Conservation (phyloP, 2,797 vertebrate species). For the Siniperca obscura region DNA sequence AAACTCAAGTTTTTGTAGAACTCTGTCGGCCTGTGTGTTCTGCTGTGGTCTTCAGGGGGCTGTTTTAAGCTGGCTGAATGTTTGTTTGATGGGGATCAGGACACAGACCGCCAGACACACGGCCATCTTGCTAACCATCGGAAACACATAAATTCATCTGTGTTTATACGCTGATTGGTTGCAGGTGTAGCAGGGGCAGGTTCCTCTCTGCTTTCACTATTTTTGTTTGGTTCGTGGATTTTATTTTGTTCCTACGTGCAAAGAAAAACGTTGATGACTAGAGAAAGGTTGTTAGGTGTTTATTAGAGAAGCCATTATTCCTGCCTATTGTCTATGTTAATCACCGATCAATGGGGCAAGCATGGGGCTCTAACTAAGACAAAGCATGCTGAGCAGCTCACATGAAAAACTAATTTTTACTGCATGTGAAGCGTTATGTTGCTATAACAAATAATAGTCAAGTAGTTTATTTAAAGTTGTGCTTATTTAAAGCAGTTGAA, state of each 20-base stretch:
- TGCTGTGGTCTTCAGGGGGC: slow-evolving; percentile 34
- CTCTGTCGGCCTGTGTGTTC: slow-evolving; percentile 12
- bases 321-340: not conserved
- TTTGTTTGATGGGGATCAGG: slow-evolving; percentile 88
- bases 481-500: not conserved
- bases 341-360: not conserved
- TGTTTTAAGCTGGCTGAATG: slow-evolving; percentile 64
- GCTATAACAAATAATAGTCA: not conserved
- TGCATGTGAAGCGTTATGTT: not conserved
- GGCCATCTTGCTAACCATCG: slow-evolving; percentile 82
- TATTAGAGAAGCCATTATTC: not conserved
- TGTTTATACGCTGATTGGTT: slow-evolving; percentile 86
- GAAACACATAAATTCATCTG: slow-evolving; percentile 76
- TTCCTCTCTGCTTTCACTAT: slow-evolving; percentile 36
- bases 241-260: slow-evolving; percentile 12
- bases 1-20: slow-evolving; percentile 6
- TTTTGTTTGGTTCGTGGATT: slow-evolving; percentile 15
- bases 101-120: slow-evolving; percentile 69
- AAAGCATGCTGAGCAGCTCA: no score
- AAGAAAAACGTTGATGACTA: not conserved
- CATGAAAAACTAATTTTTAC: not conserved
- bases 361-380: not conserved
- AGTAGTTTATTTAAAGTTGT: not conserved
- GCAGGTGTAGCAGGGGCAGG: slow-evolving; percentile 85
- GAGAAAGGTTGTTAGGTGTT: not conserved